Evolutionary conservation across 2,113 vertebrate genomes (phyloP).

Genomic region (Nothoprocta perdicaria): DNA sequence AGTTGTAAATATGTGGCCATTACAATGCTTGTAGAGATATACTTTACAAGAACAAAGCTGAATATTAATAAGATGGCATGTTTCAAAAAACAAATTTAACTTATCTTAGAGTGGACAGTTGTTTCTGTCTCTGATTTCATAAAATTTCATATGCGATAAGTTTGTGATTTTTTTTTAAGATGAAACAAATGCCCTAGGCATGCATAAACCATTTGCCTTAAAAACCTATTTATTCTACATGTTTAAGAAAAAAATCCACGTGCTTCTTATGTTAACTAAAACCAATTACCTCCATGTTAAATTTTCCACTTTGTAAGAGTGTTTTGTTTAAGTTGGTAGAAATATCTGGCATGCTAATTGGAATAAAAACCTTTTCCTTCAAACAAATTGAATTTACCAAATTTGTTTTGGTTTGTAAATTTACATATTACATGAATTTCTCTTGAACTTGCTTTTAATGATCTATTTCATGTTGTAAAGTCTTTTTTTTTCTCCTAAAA

Average conservation of each 20-base stretch:
- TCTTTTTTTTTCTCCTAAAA: not conserved
- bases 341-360: too few species aligned
- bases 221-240: not conserved
- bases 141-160: not conserved
- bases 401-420: not conserved
- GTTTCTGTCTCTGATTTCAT: fast-evolving
- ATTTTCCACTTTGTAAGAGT: not conserved
- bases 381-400: not conserved
- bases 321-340: too few species aligned
- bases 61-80: not conserved
- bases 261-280: not conserved
- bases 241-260: too few species aligned
- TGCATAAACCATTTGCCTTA: not conserved
- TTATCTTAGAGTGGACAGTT: not conserved
- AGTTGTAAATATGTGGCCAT: not conserved
- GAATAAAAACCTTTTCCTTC: too few species aligned
- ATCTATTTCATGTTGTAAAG: not conserved
- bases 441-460: not conserved
- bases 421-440: not conserved
- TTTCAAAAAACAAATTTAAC: not conserved
- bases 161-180: too few species aligned
- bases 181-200: too few species aligned
- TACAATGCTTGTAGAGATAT: too few species aligned
- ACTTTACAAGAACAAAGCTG: not conserved
- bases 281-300: not conserved